These are phyloP conservation scores for Orchesellides sinensis DNA, from an alignment of 2,888 invertebrate genomes.

Conservation along the genomic window DNA sequence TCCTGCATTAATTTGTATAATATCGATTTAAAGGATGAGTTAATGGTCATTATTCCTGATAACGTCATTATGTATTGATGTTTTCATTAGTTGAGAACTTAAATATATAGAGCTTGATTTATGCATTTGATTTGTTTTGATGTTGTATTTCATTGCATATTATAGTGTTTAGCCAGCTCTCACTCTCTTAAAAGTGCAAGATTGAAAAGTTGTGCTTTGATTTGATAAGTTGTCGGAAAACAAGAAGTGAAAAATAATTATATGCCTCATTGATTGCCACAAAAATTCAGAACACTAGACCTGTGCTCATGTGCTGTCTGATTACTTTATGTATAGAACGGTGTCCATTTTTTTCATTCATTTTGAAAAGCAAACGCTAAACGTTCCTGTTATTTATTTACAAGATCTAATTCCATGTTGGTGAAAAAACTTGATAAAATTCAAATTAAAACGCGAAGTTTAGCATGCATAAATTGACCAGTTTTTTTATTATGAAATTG, in stretches of 20 bases:
- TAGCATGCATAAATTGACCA: constrained; percentile 42
- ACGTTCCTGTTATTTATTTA: constrained; percentile 6
- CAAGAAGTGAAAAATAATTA: constrained; percentile 28
- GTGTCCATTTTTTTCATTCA: background rate
- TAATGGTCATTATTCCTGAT: too few relatives aligned
- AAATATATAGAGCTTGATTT: background rate
- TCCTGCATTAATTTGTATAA: background rate
- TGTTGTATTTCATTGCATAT: too few relatives aligned
- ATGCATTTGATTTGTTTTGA: background rate
- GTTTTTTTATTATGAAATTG: constrained; percentile 40
- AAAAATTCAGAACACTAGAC: too few relatives aligned
- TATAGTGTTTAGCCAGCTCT: too few relatives aligned
- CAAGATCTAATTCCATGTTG: too few relatives aligned
- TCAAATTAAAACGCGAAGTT: constrained; percentile 17
- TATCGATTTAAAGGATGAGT: background rate
- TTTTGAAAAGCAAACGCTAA: constrained; percentile 6
- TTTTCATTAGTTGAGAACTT: constrained; percentile 24
- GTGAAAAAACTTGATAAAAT: background rate
- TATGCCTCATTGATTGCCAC: constrained; percentile 28
- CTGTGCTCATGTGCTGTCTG: too few relatives aligned
- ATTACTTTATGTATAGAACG: too few relatives aligned
- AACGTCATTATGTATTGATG: constrained; percentile 1
- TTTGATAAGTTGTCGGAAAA: too few relatives aligned
- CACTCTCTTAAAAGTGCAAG: too few relatives aligned
- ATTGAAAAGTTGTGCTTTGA: too few relatives aligned